Base-by-base conservation (phyloP, 1,140 invertebrate species). In the Drosophila sturtevanti region DNA sequence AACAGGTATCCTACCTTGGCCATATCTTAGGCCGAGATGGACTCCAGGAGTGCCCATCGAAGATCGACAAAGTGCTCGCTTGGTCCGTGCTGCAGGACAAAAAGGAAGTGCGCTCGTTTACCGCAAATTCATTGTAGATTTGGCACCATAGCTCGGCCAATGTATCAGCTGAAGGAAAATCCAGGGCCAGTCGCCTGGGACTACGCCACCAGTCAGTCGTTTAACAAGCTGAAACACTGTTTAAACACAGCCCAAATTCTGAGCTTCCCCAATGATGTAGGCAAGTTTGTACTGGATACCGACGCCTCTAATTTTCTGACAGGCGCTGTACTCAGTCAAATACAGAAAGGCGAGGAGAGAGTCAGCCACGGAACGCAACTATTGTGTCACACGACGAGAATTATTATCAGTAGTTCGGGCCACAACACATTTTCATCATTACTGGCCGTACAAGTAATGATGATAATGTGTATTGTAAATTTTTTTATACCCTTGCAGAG, bases 321-420 rank as follows among this genome's bases (percentile, higher is more conserved):
- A 6, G 79, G 78, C 4, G 72, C 18, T 16, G 68, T 85, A 2
- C 44, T 89, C 9, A 79, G 68, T 1, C 78, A 89, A 44, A 18
- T 71, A 10, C 75, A 68, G 41, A n/a, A 63, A 0, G 68, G 68
- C 1, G 54, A 63, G 41, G 71, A 85, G 41, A 60, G 56, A 58
- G 71, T 76, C 21, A 63, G 93, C 79, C 92, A 92, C 10, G 81
- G 75, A 89, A 62, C 68, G 63, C 60, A 89, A 77, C 34, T 87
- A 84, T 48, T 84, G 70, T 35, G 74, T 81, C 4, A 84, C 79
- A 1, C 44, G 67, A 44, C 64, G 64, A 31, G 82, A 86, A 60
- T 69, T 90, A 4, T 38, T 90, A 54, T 74, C 77, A 6, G 72
- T 73, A 11, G 55, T 89, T 9, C 27, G 4, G 7, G 44, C 62